A percentile compares a stretch with the other conserved stretches of the same genome.
These are phyloP conservation scores for Drosophila subpulchrella DNA, from an alignment of 1,140 invertebrate species.

Conservation along the genomic window DNA sequence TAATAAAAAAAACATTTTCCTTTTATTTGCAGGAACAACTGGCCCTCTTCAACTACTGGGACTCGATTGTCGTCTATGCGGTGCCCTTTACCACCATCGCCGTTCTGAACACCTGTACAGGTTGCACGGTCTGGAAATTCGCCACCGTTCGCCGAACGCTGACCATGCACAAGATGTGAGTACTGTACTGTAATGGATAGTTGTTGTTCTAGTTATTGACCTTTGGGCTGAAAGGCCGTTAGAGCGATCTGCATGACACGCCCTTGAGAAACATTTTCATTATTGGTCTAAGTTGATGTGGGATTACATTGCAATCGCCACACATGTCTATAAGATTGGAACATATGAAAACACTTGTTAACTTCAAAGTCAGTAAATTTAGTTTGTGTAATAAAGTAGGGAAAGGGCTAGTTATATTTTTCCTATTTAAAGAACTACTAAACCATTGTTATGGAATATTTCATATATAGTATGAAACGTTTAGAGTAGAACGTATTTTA, in stretches of 20 bases:
- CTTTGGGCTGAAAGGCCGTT: no score
- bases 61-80: conserved; percentile 89
- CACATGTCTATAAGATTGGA: neutral
- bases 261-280: conserved; percentile 3
- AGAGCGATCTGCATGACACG: conserved; percentile 1
- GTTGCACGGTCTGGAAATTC: conserved; percentile 87
- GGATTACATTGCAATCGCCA: neutral
- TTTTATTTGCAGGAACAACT: conserved; percentile 84
- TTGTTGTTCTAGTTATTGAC: conserved; percentile 5
- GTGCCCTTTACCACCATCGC: conserved; percentile 90
- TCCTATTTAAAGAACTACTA: no score
- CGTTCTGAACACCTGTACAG: conserved; percentile 89
- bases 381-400: neutral
- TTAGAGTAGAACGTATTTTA: no score
- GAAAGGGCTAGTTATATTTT: no score
- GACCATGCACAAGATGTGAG: conserved; percentile 84
- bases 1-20: conserved; percentile 19
- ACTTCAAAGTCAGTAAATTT: neutral
- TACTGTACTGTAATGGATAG: conserved; percentile 8
- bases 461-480: no score
- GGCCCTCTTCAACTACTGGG: conserved; percentile 88
- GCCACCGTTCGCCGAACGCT: conserved; percentile 86
- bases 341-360: neutral
- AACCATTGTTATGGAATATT: no score
- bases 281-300: neutral